Evolutionary conservation across 2,797 vertebrate species (phyloP), one percentile per base, ranked within the genome.

Genomic region (Aselliscus stoliczkanus): DNA sequence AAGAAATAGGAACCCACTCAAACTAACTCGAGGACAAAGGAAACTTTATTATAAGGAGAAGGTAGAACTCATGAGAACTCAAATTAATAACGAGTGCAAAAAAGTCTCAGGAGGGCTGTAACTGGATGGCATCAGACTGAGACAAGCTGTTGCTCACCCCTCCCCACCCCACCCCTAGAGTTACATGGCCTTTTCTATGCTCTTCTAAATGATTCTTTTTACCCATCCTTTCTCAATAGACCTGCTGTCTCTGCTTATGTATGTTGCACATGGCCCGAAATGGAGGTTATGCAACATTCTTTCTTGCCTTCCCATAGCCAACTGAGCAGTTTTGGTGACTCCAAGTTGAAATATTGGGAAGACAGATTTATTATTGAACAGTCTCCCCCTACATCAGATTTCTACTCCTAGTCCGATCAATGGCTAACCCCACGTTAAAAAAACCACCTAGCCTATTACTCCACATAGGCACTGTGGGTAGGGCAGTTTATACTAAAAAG

Each of bases 261-360:
- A 34, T 5, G 1, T 73, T 54, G 18, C n/a, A 5, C 56, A 31
- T 18, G 34, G 5, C 47, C 14, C 20, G 47, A 52, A 6, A 60
- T 29, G 37, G 54, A 25, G 29, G 21, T 37, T 13, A 0, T 20
- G 42, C 25, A 34, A 76, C 18, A 31, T 62, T 58, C 34, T 75
- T 83, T 67, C 29, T 67, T 64, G 34, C n/a, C 31, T 64, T 77
- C 56, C 27, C 82, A 75, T 23, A 76, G 86, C 13, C 27, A 88
- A 3, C 27, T 56, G 25, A 76, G 76, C 64, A 39, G 37, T 42
- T 58, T 56, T 20, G 29, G 31, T 54, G 47, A 75, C 27, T 93
- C 23, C 67, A 25, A 3, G 47, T 42, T 72, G 10, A 92, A 86
- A 72, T 31, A 39, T 7, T 44, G 29, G 60, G 50, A 90, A 88